Base-by-base conservation (phyloP, 64 coral and sea anemone species). In the Hydrozoanthus tunicans region DNA sequence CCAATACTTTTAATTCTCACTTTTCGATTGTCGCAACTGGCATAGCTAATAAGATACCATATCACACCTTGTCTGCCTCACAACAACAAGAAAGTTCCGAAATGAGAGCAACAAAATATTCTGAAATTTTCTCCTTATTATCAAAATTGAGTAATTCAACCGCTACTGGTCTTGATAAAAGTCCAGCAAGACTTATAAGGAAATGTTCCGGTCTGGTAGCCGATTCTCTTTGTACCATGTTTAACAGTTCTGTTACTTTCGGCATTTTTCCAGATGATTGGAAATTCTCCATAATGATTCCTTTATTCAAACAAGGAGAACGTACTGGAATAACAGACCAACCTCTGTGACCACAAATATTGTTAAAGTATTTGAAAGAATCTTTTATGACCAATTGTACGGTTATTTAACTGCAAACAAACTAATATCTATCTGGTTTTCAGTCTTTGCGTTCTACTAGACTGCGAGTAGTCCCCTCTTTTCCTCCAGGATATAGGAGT, bases 1-100 rank as follows among this genome's bases (percentile, higher is more conserved):
- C 52, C 59, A 79, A 92, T 23, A 83, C 52, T 51, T 90, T 78
- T 72, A 90, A 62, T 78, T 78, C 89, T 78, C 56, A 90, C 74
- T 90, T 90, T 90, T 90, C 73, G 59, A 78, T 55, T 77, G 62
- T 90, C 60, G 89, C 53, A 77, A 62, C 70, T 78, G 58, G 58
- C 79, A 63, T 90, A 60, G 70, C 89, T 26, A 90, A 27, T 17
- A 62, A 90, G 64, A 90, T 90, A 61, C 73, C 57, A 72, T 20
- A 77, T 85, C 54, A 52, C 54, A 64, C 59, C 82, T 85, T 85
- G 82, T 17, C 82, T 85, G n/a, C 43, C 6, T 85, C 26, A 82
- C 80, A 51, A 82, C 26, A 61, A 51, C 80, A 82, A 82, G n/a
- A 82, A 51, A 82, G 52, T 12, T 82, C 61, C 61, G 80, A 82